Conservation (phyloP, 2,113 vertebrate genomes). For the Sebastes fasciatus region DNA sequence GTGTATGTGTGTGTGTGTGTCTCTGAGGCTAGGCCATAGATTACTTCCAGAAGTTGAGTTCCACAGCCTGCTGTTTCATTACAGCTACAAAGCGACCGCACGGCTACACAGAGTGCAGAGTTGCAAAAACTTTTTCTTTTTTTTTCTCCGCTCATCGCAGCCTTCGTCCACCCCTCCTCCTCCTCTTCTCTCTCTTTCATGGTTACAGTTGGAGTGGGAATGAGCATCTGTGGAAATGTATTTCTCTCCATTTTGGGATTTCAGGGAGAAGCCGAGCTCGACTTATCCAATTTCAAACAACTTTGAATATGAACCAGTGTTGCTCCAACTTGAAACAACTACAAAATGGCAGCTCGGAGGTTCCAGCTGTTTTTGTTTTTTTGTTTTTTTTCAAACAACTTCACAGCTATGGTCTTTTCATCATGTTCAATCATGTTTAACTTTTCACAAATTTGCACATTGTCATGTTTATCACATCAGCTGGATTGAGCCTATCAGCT, state of each 20-base stretch:
- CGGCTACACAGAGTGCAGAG: slow-evolving; percentile 71
- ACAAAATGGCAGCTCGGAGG: slow-evolving; percentile 6
- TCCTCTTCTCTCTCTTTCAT: slow-evolving; percentile 54
- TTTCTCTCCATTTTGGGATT: slow-evolving; percentile 47
- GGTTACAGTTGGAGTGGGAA: slow-evolving; percentile 66
- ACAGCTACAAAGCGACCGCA: slow-evolving; percentile 79
- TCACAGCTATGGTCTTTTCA: background rate
- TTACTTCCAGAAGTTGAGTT: slow-evolving; percentile 79
- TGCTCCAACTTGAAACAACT: slow-evolving; percentile 37
- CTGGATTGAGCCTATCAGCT: background rate
- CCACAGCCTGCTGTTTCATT: slow-evolving; percentile 78
- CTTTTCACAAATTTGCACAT: background rate
- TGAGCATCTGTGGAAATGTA: slow-evolving; percentile 62
- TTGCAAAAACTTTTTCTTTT: slow-evolving; percentile 65
- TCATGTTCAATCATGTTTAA: background rate
- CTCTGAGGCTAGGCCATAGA: slow-evolving; percentile 63
- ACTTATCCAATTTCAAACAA: slow-evolving; percentile 61
- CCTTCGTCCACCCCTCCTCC: slow-evolving; percentile 36
- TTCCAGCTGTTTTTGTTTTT: background rate
- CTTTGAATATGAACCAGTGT: slow-evolving; percentile 42
- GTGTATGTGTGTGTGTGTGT: slow-evolving; percentile 34
- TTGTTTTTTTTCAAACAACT: background rate
- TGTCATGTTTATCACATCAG: background rate
- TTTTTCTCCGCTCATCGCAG: slow-evolving; percentile 13
- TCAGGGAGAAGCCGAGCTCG: slow-evolving; percentile 8